These are phyloP conservation scores for Hoplodrina blanda DNA, from an alignment of 2,888 invertebrate species.

Conservation along the genomic window DNA sequence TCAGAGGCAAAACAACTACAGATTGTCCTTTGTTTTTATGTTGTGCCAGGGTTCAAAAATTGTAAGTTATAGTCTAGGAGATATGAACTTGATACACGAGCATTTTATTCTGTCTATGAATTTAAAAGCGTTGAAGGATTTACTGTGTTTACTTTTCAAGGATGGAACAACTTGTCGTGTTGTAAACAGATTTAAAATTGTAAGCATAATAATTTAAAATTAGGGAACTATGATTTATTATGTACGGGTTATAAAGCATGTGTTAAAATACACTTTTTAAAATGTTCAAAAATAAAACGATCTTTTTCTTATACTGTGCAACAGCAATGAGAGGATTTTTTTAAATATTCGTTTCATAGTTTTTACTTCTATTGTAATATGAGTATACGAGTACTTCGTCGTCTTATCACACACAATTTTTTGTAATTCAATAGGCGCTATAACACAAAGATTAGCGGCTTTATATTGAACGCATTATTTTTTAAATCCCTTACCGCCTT, in stretches of 20 bases:
- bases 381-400: constrained; percentile 64
- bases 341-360: constrained; percentile 60
- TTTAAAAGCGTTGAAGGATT: constrained; percentile 61
- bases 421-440: constrained; percentile 72
- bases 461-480: constrained; percentile 60
- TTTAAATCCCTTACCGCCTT: constrained; percentile 27
- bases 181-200: constrained; percentile 55
- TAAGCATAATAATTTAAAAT: constrained; percentile 44
- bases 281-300: constrained; percentile 14
- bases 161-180: constrained; percentile 46
- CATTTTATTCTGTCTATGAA: constrained; percentile 51
- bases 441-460: constrained; percentile 71
- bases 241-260: constrained; percentile 15
- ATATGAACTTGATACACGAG: constrained; percentile 51
- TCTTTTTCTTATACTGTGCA: constrained; percentile 31
- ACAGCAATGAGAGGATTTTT: constrained; percentile 55
- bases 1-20: constrained; percentile 10
- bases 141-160: constrained; percentile 51
- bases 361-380: constrained; percentile 71
- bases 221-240: constrained; percentile 49
- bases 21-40: constrained; percentile 31
- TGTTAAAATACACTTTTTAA: constrained; percentile 17
- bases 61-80: constrained; percentile 55
- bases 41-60: constrained; percentile 39
- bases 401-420: constrained; percentile 72